These are phyloP conservation scores for Porites lobata DNA, from an alignment of 92 coral and sea anemone species.

Conservation along the genomic window DNA sequence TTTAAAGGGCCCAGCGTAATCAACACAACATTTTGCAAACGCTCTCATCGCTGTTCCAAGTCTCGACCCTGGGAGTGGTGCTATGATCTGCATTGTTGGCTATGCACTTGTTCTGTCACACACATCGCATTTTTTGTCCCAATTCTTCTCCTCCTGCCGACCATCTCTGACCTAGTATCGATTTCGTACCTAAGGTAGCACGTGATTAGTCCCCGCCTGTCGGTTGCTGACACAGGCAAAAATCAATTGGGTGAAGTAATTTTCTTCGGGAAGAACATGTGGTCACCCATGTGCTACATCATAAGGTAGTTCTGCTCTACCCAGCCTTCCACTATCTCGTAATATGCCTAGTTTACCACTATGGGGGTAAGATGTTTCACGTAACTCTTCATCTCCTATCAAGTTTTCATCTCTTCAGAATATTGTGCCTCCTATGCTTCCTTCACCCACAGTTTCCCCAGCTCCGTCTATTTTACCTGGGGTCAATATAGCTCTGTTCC, in stretches of 20 bases:
- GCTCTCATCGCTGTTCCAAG: conserved; percentile 51
- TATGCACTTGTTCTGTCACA: not conserved
- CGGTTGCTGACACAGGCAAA: not conserved
- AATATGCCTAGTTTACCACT: conserved; percentile 12
- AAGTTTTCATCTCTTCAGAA: no score
- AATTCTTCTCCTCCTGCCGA: conserved; percentile 26
- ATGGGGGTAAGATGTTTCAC: not conserved
- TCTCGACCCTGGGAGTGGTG: conserved; percentile 24
- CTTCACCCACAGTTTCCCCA: no score
- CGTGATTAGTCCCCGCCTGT: conserved; percentile 53
- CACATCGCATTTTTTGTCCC: conserved; percentile 19
- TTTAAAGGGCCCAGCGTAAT: conserved; percentile 43
- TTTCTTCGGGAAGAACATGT: conserved; percentile 23
- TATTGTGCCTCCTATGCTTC: no score
- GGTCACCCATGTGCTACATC: not conserved
- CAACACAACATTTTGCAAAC: conserved; percentile 33
- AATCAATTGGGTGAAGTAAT: not conserved
- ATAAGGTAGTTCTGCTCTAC: conserved; percentile 13
- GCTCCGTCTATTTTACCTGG: no score
- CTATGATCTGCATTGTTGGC: conserved; percentile 35
- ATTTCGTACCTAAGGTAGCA: conserved; percentile 33
- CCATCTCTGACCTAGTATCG: conserved; percentile 32
- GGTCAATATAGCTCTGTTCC: no score
- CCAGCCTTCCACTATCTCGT: conserved; percentile 24
- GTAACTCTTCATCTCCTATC: accelerated